These are phyloP conservation scores for Peromyscus attwateri DNA, from an alignment of 2,797 vertebrate species.

Conservation along the genomic window DNA sequence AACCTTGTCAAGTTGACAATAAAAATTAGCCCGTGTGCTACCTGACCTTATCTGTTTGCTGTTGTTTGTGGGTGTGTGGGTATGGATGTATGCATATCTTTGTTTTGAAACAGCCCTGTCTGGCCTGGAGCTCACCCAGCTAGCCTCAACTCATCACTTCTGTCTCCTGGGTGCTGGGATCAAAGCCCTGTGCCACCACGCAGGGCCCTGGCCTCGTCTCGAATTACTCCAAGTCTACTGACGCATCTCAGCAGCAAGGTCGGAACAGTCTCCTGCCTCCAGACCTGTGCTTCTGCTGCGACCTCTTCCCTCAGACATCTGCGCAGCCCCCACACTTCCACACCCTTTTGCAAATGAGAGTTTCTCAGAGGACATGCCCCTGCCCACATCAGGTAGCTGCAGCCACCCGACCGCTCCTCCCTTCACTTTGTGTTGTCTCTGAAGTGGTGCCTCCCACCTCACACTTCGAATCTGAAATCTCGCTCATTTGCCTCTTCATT, in stretches of 20 bases:
- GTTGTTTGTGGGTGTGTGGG: not conserved
- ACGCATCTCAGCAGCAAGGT: not conserved
- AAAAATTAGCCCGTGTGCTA: not conserved
- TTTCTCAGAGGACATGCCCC: not conserved
- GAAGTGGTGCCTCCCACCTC: fast-evolving
- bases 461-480: not conserved
- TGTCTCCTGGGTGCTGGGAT: not conserved
- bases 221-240: too few relatives aligned
- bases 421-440: not conserved
- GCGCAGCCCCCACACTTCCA: not conserved
- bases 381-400: not conserved
- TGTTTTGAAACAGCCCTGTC: not conserved
- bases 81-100: not conserved
- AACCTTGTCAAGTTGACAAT: not conserved
- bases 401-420: not conserved
- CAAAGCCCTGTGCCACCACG: not conserved
- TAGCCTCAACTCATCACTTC: not conserved
- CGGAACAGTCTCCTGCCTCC: not conserved
- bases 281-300: not conserved
- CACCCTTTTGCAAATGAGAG: not conserved
- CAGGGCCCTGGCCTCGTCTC: not conserved
- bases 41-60: not conserved
- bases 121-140: not conserved
- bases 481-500: not conserved
- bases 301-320: not conserved